Evolutionary conservation across 2,113 vertebrate genomes (phyloP).

Genomic region (Bos taurus): DNA sequence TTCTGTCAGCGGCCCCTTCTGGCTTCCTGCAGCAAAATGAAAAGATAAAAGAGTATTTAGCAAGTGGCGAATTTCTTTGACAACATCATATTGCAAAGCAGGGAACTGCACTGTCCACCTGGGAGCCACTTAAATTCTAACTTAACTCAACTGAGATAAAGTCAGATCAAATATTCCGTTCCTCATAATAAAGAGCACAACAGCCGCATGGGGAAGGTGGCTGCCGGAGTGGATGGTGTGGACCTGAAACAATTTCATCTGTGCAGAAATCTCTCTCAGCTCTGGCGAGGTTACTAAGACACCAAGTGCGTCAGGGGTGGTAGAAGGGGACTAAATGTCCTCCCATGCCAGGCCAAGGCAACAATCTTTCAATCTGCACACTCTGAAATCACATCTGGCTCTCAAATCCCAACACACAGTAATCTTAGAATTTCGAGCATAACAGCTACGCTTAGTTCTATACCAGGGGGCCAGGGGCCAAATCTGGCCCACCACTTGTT

Average conservation of each 20-base stretch:
- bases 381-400: neutral
- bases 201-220: neutral
- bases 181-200: rapidly evolving
- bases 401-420: rapidly evolving
- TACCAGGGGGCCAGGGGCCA: neutral
- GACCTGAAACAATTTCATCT: neutral
- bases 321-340: neutral
- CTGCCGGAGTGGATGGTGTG: rapidly evolving
- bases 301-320: rapidly evolving
- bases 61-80: rapidly evolving
- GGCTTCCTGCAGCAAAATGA: conserved; percentile 79
- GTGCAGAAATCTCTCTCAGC: rapidly evolving
- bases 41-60: rapidly evolving
- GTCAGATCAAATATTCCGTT: neutral
- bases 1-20: conserved; percentile 75
- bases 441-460: neutral
- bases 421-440: neutral
- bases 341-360: neutral
- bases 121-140: neutral
- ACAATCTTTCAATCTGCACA: neutral
- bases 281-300: rapidly evolving
- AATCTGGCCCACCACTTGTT: neutral
- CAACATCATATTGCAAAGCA: neutral
- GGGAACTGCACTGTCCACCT: rapidly evolving
- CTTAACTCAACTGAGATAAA: neutral